A percentile compares a stretch with the other conserved stretches of the same genome.
Evolutionary conservation across 1,140 invertebrate species (phyloP).

Genomic region (Onthophagus taurus): DNA sequence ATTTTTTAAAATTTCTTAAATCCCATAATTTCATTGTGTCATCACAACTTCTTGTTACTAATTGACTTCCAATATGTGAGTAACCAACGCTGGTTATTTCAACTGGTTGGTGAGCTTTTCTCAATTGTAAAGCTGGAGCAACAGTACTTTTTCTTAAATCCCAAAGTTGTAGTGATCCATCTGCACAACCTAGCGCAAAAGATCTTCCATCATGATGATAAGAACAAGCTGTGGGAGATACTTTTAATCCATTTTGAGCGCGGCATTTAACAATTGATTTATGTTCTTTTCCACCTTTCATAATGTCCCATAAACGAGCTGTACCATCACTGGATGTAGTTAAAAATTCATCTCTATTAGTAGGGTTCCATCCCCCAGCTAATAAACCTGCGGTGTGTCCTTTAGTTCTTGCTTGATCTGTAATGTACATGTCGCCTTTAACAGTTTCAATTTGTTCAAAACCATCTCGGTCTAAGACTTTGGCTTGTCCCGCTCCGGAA

Average conservation of each 20-base stretch:
- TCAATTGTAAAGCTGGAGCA: slow-evolving; percentile 66
- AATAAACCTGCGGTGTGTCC: slow-evolving; percentile 92
- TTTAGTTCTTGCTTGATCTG: slow-evolving; percentile 89
- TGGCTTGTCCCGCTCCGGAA: slow-evolving; percentile 85
- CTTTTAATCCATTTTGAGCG: slow-evolving; percentile 79
- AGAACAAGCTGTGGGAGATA: slow-evolving; percentile 73
- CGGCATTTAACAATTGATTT: slow-evolving; percentile 83
- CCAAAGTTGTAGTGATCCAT: slow-evolving; percentile 98
- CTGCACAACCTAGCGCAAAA: slow-evolving; percentile 83
- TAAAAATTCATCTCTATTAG: slow-evolving; percentile 83
- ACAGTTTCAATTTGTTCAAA: slow-evolving; percentile 92
- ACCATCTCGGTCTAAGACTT: slow-evolving; percentile 92
- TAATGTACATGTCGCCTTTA: slow-evolving; percentile 94
- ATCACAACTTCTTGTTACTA: slow-evolving; percentile 81
- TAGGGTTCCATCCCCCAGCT: slow-evolving; percentile 89
- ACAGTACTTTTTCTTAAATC: slow-evolving; percentile 79
- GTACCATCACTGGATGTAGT: slow-evolving; percentile 91
- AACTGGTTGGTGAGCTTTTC: slow-evolving; percentile 71
- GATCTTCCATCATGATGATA: slow-evolving; percentile 83
- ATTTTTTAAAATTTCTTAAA: slow-evolving; percentile 70
- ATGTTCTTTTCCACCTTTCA: slow-evolving; percentile 63
- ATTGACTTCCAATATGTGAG: slow-evolving; percentile 73
- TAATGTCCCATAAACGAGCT: slow-evolving; percentile 81
- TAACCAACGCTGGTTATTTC: slow-evolving; percentile 82
- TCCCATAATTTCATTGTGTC: slow-evolving; percentile 96